Evolutionary conservation across 2,113 vertebrate genomes (phyloP).

Genomic region (Miniopterus natalensis): DNA sequence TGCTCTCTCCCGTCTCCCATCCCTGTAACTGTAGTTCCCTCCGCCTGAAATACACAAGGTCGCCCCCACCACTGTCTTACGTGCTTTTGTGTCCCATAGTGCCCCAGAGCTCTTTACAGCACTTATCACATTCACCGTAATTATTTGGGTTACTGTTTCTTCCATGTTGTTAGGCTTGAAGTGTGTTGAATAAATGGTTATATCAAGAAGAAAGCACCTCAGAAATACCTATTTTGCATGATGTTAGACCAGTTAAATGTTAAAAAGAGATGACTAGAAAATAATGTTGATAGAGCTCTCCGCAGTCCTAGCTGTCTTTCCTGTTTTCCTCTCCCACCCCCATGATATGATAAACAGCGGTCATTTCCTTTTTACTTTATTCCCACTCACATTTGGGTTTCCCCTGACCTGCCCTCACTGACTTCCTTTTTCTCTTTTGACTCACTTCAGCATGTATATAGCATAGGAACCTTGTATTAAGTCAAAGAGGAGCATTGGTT

Average conservation of each 20-base stretch:
- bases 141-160: background rate
- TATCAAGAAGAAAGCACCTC: background rate
- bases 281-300: background rate
- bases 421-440: background rate
- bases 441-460: background rate
- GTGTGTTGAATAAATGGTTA: constrained; percentile 7
- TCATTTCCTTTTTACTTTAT: background rate
- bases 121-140: background rate
- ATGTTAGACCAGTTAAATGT: background rate
- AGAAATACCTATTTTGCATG: background rate
- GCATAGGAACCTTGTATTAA: background rate
- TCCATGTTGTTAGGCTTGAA: background rate
- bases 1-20: background rate
- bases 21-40: background rate
- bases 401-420: background rate
- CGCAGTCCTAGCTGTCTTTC: background rate
- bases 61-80: background rate
- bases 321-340: background rate
- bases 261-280: background rate
- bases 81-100: background rate
- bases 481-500: constrained; percentile 22
- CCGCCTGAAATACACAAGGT: background rate
- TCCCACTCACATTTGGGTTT: background rate
- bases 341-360: background rate
- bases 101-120: background rate